A percentile compares a stretch with the other conserved stretches of the same genome.
phyloP scores from a whole-genome alignment of 64 coral and sea anemone genomes.

The Montipora cactus region DNA sequence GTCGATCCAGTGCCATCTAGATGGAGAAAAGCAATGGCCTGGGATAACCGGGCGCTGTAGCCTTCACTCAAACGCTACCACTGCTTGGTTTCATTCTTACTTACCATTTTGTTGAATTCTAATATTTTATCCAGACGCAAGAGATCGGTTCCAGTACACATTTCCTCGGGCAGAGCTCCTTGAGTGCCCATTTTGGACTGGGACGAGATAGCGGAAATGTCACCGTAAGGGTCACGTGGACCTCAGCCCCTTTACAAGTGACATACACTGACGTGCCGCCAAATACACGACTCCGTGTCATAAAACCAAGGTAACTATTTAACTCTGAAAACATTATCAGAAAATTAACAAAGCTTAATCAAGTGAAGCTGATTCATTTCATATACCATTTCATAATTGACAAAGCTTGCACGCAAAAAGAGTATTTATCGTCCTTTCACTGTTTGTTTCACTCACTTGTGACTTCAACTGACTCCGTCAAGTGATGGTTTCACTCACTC shows the following conservation, averaged over 20 bases:
- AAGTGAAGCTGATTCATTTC: too few species aligned
- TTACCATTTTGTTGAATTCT: not conserved
- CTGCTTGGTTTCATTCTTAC: not conserved
- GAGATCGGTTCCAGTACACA: constrained; percentile 94
- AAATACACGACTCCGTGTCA: constrained; percentile 64
- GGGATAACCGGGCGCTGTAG: too few species aligned
- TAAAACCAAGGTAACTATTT: constrained; percentile 38
- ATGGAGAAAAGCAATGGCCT: too few species aligned
- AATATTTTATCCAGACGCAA: constrained; percentile 67
- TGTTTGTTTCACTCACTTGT: too few species aligned
- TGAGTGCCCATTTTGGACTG: constrained; percentile 85
- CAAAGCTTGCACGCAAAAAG: too few species aligned
- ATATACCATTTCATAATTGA: too few species aligned
- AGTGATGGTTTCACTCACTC: too few species aligned
- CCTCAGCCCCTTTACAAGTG: constrained; percentile 19
- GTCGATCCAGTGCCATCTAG: too few species aligned
- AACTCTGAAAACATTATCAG: not conserved
- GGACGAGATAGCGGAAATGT: constrained; percentile 74
- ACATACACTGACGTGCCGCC: constrained; percentile 58
- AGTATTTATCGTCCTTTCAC: too few species aligned
- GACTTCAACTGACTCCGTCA: too few species aligned
- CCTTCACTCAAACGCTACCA: too few species aligned
- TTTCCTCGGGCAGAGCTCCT: constrained; percentile 85
- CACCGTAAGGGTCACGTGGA: constrained; percentile 78
- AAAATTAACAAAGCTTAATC: not conserved